phyloP scores from a whole-genome alignment of 2,797 vertebrate species.

The Emys orbicularis region DNA sequence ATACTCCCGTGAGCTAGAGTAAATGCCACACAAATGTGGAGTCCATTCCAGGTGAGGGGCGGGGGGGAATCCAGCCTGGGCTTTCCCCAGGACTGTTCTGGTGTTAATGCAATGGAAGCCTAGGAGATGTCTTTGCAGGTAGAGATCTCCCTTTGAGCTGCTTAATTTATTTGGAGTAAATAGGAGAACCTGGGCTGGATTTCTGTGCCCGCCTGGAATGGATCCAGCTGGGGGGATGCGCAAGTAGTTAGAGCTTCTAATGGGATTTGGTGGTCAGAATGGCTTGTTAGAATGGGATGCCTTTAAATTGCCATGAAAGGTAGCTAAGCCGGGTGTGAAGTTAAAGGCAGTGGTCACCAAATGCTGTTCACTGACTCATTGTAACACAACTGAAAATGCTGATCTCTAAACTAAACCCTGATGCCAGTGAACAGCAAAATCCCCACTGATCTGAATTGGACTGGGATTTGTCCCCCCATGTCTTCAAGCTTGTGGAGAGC shows the following conservation, averaged over 20 bases:
- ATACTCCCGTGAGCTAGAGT: background rate
- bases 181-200: background rate
- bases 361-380: background rate
- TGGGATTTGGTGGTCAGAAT: background rate
- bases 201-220: background rate
- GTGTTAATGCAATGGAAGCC: fast-evolving
- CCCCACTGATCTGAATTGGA: background rate
- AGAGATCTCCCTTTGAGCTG: background rate
- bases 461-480: background rate
- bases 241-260: background rate
- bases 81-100: fast-evolving
- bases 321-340: background rate
- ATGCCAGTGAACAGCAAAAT: background rate
- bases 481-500: background rate
- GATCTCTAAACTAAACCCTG: background rate
- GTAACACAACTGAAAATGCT: background rate
- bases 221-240: background rate
- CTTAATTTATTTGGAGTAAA: background rate
- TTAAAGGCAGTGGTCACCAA: background rate
- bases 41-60: fast-evolving
- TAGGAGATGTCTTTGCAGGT: background rate
- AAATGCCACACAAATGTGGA: background rate
- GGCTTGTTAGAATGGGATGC: background rate
- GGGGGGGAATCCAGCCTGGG: background rate
- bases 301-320: background rate